Evolutionary conservation across 2,888 invertebrate genomes (phyloP).

Genomic region (Subacronicta megacephala): DNA sequence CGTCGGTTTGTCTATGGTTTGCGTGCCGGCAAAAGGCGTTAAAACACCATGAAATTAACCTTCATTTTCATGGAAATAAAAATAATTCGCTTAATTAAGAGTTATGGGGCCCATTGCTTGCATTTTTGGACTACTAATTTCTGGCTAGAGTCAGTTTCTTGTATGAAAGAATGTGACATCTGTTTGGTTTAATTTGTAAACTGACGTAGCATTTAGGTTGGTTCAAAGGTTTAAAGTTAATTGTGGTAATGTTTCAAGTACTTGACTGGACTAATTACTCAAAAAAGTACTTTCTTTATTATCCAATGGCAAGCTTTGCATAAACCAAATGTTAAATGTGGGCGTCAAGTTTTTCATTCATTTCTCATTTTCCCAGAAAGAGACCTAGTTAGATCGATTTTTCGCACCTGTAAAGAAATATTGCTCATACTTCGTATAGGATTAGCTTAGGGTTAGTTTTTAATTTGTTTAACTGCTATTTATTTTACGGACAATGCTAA

Average conservation of each 20-base stretch:
- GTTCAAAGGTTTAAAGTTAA: constrained; percentile 4
- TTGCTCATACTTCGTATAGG: too few relatives aligned
- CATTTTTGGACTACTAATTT: constrained; percentile 12
- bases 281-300: too few relatives aligned
- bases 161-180: constrained; percentile 42
- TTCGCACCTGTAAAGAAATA: too few relatives aligned
- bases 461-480: too few relatives aligned
- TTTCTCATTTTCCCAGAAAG: too few relatives aligned
- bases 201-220: constrained; percentile 12
- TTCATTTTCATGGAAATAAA: constrained; percentile 47
- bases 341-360: too few relatives aligned
- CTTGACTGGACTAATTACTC: background rate
- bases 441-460: too few relatives aligned
- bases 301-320: background rate
- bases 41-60: constrained; percentile 50
- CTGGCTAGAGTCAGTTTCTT: constrained; percentile 15
- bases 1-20: constrained; percentile 28
- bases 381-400: too few relatives aligned
- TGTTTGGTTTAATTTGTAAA: constrained; percentile 33
- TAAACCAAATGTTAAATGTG: too few relatives aligned
- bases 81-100: constrained; percentile 35
- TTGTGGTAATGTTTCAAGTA: background rate
- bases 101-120: constrained; percentile 20
- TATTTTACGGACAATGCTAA: too few relatives aligned
- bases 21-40: constrained; percentile 45